These are phyloP conservation scores for Drusus annulatus DNA, from an alignment of 1,140 invertebrate species.

Conservation along the genomic window DNA sequence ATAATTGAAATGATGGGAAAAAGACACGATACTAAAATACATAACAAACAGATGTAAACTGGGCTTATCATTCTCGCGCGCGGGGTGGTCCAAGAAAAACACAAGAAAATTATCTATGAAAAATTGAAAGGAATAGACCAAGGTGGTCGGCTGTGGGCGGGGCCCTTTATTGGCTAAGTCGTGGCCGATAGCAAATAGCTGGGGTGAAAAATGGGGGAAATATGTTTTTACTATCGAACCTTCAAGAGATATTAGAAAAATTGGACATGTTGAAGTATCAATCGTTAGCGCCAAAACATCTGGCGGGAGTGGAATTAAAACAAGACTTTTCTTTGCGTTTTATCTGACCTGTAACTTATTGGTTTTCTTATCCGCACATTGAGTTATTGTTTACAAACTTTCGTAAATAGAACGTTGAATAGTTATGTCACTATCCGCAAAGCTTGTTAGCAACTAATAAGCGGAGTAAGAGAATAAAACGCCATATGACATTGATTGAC, in stretches of 20 bases:
- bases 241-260: slow-evolving; percentile 29
- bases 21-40: no score
- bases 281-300: slow-evolving; percentile 31
- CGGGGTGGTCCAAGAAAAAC: slow-evolving; percentile 49
- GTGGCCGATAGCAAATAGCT: slow-evolving; percentile 26
- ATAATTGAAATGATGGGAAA: no score
- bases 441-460: no score
- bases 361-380: no score
- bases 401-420: no score
- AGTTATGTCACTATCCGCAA: no score
- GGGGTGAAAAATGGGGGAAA: slow-evolving; percentile 26
- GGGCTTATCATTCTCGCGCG: slow-evolving; percentile 16
- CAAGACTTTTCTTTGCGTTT: no score
- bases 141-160: slow-evolving; percentile 3
- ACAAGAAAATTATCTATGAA: slow-evolving; percentile 59
- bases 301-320: background rate
- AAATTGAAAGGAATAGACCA: slow-evolving; percentile 54
- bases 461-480: no score
- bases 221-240: slow-evolving; percentile 33
- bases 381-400: no score
- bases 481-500: no score
- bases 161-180: slow-evolving; percentile 31
- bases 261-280: slow-evolving; percentile 26
- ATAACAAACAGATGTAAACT: background rate
- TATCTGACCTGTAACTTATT: no score